Evolutionary conservation across 2,888 invertebrate species (phyloP).

Genomic region (Microplitis deprimator): DNA sequence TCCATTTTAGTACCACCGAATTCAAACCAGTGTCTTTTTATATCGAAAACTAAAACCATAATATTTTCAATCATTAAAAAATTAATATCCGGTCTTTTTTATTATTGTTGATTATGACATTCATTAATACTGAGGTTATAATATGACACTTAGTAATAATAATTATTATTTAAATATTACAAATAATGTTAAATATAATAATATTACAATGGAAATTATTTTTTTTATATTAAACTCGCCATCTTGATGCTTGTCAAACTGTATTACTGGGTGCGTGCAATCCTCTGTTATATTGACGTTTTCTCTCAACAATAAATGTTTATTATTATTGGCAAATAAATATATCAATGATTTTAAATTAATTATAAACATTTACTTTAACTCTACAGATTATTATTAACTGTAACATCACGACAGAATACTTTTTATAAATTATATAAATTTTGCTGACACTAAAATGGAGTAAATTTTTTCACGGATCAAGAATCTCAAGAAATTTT

Average conservation of each 20-base stretch:
- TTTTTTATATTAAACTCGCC: slow-evolving; percentile 41
- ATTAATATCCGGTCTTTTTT: slow-evolving; percentile 10
- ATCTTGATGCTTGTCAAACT: slow-evolving; percentile 58
- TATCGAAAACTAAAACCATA: neutral
- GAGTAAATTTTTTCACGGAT: slow-evolving; percentile 1
- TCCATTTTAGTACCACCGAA: neutral
- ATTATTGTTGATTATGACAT: slow-evolving; percentile 8
- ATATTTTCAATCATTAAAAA: slow-evolving; percentile 21
- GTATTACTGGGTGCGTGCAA: slow-evolving; percentile 27
- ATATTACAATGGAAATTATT: neutral
- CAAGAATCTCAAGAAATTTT: neutral
- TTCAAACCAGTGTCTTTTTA: slow-evolving; percentile 30
- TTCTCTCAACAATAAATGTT: slow-evolving; percentile 20
- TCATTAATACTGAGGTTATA: slow-evolving; percentile 8
- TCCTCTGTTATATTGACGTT: slow-evolving; percentile 41
- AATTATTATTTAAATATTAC: neutral
- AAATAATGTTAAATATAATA: slow-evolving; percentile 3
- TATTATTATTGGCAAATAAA: slow-evolving; percentile 41
- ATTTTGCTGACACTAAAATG: neutral
- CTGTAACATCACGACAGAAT: neutral
- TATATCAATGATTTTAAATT: slow-evolving; percentile 32
- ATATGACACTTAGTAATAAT: neutral
- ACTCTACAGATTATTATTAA: neutral
- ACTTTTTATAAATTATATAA: neutral
- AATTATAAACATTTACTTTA: slow-evolving; percentile 20